phyloP scores from a whole-genome alignment of 2,797 vertebrate species.

The Peromyscus nudipes region DNA sequence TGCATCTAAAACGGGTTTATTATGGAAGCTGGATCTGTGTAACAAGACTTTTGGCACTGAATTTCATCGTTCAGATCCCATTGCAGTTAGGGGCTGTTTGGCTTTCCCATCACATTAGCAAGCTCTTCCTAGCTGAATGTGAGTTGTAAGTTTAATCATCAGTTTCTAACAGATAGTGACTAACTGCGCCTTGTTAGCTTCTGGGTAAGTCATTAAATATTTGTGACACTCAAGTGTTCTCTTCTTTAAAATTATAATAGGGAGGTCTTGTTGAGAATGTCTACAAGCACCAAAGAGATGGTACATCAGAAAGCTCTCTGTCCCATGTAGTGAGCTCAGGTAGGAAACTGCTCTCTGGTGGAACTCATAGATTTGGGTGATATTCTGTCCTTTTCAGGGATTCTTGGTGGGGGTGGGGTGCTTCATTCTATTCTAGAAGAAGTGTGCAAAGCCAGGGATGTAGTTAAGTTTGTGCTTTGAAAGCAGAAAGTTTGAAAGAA shows the following conservation, averaged over 20 bases:
- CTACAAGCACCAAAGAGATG: not conserved
- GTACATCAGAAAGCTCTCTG: not conserved
- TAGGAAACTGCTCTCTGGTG: not conserved
- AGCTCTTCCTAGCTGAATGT: not conserved
- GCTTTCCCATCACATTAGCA: not conserved
- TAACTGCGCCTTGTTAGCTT: not conserved
- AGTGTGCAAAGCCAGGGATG: not conserved
- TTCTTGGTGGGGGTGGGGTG: not conserved
- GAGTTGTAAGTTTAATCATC: not conserved
- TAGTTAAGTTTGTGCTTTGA: slow-evolving; percentile 29
- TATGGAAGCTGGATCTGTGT: not conserved
- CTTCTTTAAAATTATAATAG: slow-evolving; percentile 32
- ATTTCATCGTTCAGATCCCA: slow-evolving; percentile 12
- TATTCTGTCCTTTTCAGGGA: not conserved
- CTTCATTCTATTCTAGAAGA: slow-evolving; percentile 39
- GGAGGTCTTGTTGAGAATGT: not conserved
- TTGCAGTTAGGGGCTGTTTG: not conserved
- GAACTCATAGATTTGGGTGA: not conserved
- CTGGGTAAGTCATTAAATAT: slow-evolving; percentile 11
- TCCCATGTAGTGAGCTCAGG: not conserved
- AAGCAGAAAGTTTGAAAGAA: slow-evolving; percentile 45
- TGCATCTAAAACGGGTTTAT: slow-evolving; percentile 39
- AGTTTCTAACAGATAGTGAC: not conserved
- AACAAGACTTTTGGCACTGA: not conserved
- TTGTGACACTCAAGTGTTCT: not conserved